A percentile compares a stretch with the other conserved stretches of the same genome.
Evolutionary conservation across 2,888 invertebrate genomes (phyloP).

Genomic region (Lasioglossum villosulum): DNA sequence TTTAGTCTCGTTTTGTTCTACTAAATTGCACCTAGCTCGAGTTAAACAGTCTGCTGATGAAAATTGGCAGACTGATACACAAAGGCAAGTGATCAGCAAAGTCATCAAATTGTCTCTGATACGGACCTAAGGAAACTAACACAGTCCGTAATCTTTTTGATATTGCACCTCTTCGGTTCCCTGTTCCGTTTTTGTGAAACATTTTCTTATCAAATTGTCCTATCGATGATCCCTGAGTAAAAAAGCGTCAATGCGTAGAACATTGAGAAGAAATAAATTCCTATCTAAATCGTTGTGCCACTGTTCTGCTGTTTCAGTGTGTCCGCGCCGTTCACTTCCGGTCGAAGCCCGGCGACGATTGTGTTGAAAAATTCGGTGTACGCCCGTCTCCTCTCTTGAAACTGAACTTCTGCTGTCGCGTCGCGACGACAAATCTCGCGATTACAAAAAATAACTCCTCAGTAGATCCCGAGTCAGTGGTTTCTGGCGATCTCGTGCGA

Average conservation of each 20-base stretch:
- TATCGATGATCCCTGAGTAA: constrained; percentile 69
- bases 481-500: not conserved
- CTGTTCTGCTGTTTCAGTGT: constrained; percentile 11
- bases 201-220: constrained; percentile 28
- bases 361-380: constrained; percentile 14
- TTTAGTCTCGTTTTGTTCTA: too few relatives aligned
- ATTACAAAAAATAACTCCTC: constrained; percentile 12
- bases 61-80: too few relatives aligned
- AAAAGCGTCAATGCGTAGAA: constrained; percentile 62
- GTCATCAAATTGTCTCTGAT: not conserved
- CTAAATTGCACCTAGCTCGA: too few relatives aligned
- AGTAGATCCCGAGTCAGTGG: not conserved
- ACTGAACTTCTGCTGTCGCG: not conserved
- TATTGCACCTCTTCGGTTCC: not conserved
- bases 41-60: too few relatives aligned
- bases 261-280: constrained; percentile 43
- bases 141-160: not conserved
- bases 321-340: constrained; percentile 12
- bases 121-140: not conserved
- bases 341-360: not conserved
- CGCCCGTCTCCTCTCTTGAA: not conserved
- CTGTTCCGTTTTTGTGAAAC: constrained; percentile 26
- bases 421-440: not conserved
- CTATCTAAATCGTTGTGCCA: constrained; percentile 36
- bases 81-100: not conserved